Evolutionary conservation across 2,113 vertebrate genomes (phyloP).

Genomic region (Grammomys dolichurus): DNA sequence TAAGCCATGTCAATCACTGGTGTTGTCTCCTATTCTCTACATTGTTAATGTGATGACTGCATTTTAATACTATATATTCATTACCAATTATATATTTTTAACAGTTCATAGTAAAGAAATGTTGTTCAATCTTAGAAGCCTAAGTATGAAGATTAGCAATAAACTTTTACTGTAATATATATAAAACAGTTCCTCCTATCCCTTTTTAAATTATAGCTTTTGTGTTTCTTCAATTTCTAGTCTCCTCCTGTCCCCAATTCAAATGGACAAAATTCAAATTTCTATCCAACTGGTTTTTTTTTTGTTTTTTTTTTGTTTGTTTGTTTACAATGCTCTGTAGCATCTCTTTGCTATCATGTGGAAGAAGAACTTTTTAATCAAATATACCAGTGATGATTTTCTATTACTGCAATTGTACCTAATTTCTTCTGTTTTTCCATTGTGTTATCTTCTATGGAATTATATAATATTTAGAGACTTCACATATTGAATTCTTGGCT

Average conservation of each 20-base stretch:
- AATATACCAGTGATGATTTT: background rate
- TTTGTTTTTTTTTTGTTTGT: no score
- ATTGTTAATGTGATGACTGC: background rate
- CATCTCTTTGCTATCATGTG: background rate
- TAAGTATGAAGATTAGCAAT: background rate
- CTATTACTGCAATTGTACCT: background rate
- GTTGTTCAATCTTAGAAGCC: background rate
- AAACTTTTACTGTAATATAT: background rate
- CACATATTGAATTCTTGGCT: background rate
- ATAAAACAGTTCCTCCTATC: background rate
- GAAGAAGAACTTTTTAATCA: background rate
- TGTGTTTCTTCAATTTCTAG: no score
- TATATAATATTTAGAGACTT: background rate
- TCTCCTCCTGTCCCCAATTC: no score
- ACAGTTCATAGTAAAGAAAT: background rate
- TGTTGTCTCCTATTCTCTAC: background rate
- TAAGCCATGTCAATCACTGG: background rate
- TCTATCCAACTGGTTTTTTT: no score
- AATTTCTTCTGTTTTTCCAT: background rate
- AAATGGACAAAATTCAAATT: background rate
- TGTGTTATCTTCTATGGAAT: background rate
- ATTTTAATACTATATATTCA: background rate
- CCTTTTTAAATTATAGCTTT: background rate
- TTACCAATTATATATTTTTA: background rate
- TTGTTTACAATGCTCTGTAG: no score